Base-by-base conservation (phyloP, 2,888 invertebrate species). In the Thecocarcelia acutangulata region DNA sequence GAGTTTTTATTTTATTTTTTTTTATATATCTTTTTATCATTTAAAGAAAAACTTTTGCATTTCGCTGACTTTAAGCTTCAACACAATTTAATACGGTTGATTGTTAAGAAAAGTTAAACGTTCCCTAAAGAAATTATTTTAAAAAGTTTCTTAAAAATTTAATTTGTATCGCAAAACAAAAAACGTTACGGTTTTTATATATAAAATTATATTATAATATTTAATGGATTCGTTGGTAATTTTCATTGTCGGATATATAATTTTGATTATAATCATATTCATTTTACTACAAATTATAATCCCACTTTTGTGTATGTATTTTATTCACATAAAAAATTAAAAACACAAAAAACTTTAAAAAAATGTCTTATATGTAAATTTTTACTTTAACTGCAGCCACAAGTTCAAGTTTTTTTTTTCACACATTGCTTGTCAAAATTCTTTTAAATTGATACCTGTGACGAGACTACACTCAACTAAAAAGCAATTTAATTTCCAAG, bases 211-310 rank as follows among this genome's bases (percentile, higher is more conserved):
- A 19, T 46, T 19, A 11, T 59, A 52, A 33, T 54, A 33, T 33
- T 33, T 33, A 8, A 82, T 82, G 82, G 82, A 82, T 40, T 74
- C 82, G 15, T 70, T 82, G 37, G 58, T 69, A 48, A 3, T 82
- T 46, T 82, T 82, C 11, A 82, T 82, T 54, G 15, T 82, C 64
- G 74, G 73, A 13, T 82, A 82, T 74, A 58, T 82, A 17, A 3
- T 78, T 19, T 48, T 82, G 28, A 82, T 82, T 40, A 54, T 78
- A 40, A 61, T 78, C 28, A 70, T 82, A 59, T 82, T 82, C 46
- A 42, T 78, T 50, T 42, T 59, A n/a, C 19, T 82, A n/a, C 81
- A 82, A 74, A 59, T 82, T 28, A 59, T 78, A 40, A 40, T 78
- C 28, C 78, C 78, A 17, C 0, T 70, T 28, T 58, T 78, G 28